A percentile compares a stretch with the other conserved stretches of the same genome.
phyloP scores from a whole-genome alignment of 2,113 vertebrate genomes.

The Nematolebias whitei region DNA sequence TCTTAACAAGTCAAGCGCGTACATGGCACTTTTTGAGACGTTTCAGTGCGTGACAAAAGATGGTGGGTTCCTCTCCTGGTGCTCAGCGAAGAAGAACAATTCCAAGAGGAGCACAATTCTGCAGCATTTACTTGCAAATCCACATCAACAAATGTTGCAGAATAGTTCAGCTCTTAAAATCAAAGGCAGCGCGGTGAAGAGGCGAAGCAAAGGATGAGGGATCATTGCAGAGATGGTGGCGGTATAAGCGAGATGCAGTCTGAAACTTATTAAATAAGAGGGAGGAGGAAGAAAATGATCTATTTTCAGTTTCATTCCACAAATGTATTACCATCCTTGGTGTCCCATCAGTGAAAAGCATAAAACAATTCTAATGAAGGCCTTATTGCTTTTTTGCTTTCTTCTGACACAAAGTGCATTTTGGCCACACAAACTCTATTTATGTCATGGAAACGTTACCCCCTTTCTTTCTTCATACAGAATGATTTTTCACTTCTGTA shows the following conservation, averaged over 20 bases:
- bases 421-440: constrained; percentile 12
- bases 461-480: constrained; percentile 8
- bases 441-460: constrained; percentile 5
- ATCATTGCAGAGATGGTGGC: constrained; percentile 62
- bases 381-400: constrained; percentile 33
- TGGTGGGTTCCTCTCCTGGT: constrained; percentile 58
- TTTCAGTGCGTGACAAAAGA: constrained; percentile 50
- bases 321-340: constrained; percentile 33
- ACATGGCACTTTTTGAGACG: constrained; percentile 15
- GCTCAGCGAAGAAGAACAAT: constrained; percentile 78
- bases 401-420: constrained; percentile 27
- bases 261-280: constrained; percentile 55
- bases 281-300: constrained; percentile 29
- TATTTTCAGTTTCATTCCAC: constrained; percentile 52
- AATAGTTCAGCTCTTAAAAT: constrained; percentile 84
- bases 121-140: constrained; percentile 82
- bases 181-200: constrained; percentile 72
- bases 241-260: constrained; percentile 48
- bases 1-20: neutral
- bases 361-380: constrained; percentile 27
- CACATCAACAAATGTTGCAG: constrained; percentile 85
- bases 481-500: constrained; percentile 20
- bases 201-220: constrained; percentile 67
- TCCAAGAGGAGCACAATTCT: constrained; percentile 84
- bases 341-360: constrained; percentile 22